Evolutionary conservation across 2,888 invertebrate species (phyloP), one percentile per base, ranked within the genome.

Genomic region (Melipona beecheii): DNA sequence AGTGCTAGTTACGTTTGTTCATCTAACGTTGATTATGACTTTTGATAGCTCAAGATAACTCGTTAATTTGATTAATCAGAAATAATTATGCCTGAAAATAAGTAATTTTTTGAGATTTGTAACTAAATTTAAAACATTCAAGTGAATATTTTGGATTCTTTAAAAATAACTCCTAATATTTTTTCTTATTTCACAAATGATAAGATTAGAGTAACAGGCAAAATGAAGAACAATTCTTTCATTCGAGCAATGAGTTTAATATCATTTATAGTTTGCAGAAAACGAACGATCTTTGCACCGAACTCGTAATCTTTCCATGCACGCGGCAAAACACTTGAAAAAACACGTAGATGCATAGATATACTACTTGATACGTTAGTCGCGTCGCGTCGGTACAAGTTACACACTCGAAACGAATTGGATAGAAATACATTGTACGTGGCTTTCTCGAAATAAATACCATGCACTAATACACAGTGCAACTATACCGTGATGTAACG

Each of bases 381-480:
- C 36, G 27, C 54, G 27, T 54, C 78, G 56, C 49, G 60, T 73
- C 66, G 15, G 36, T 9, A 36, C 36, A 9, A 27, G 68, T 31
- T 31, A 69, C 60, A 54, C 17, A 62, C 60, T 56, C 62, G 49
- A 54, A 81, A 72, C 77, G 81, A 81, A 77, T 77, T 69, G 13
- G 1, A 60, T 27, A 43, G 65, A 75, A 82, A 71, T 62, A 50
- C 36, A 9, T 36, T 36, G 36, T 68, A 56, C 56, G 73, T 27
- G 62, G 58, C 74, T 83, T 74, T 80, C 83, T 80, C 76, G 56
- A 75, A 56, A 65, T 27, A 66, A 73, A 76, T 64, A 64, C 21
- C 36, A 60, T 54, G 62, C 31, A 31, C 31, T 9, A 36, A 74
- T 75, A 27, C 50, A 24, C 60, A 62, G 60, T 24, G 27, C 64